phyloP scores from a whole-genome alignment of 1,140 invertebrate species.

The Leptopilina clavipes region DNA sequence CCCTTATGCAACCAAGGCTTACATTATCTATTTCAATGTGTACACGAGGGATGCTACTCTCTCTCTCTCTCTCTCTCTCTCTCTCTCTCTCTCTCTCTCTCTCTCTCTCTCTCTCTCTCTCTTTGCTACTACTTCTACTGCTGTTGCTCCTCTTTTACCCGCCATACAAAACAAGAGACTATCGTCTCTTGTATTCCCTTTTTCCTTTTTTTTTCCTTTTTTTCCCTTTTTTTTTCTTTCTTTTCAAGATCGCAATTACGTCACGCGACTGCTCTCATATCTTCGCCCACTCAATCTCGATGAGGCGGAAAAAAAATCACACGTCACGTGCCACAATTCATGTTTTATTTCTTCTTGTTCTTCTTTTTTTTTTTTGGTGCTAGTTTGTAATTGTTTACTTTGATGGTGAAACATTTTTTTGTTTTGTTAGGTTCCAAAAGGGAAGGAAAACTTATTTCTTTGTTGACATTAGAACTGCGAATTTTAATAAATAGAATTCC shows the following conservation, averaged over 20 bases:
- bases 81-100: constrained; percentile 38
- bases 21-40: constrained; percentile 69
- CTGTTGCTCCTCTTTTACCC: constrained; percentile 24
- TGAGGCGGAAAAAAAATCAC: background rate
- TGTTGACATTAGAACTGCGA: no score
- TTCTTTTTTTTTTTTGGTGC: no score
- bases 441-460: no score
- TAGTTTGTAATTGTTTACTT: background rate
- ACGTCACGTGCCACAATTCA: background rate
- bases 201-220: background rate
- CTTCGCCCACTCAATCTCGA: background rate
- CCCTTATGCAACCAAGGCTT: constrained; percentile 62
- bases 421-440: no score
- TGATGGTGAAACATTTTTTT: background rate
- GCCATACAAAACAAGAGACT: background rate
- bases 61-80: background rate
- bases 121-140: no score
- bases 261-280: constrained; percentile 15
- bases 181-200: constrained; percentile 22
- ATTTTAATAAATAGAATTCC: no score
- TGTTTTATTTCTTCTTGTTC: no score
- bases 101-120: constrained; percentile 29
- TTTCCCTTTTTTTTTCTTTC: constrained; percentile 28
- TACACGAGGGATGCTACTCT: constrained; percentile 65
- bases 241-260: constrained; percentile 23